Evolutionary conservation across 2,113 vertebrate genomes (phyloP), one percentile per base, ranked within the genome.

Genomic region (Miniopterus natalensis): DNA sequence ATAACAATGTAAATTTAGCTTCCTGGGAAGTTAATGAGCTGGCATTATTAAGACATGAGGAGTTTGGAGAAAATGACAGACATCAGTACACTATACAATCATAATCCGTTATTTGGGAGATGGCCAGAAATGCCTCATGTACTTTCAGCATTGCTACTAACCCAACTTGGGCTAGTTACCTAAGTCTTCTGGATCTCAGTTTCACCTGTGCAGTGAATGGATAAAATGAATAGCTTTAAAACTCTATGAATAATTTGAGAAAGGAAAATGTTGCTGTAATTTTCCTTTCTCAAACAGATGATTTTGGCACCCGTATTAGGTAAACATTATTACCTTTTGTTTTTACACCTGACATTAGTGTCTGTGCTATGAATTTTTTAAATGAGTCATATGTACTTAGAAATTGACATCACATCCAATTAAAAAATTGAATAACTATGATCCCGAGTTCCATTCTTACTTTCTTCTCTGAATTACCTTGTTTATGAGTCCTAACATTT

Each of bases 21-120:
- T 92, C 74, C n/a, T 57, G 36, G 88, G n/a, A 92, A 83, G 80
- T 84, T 91, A 81, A 84, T 73, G 73, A 90, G 40, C 90, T 81
- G 85, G 57, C n/a, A 23, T 75, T 94, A 87, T 77, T 93, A 92
- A 68, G 40, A 70, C 53, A n/a, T 40, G 74, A 77, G 68, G 51
- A 53, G 17, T 57, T 85, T 68, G 31, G 61, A 63, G 49, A 70
- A 79, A 90, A 92, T 65, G 73, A 49, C n/a, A 77, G 78, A 40
- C 36, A n/a, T 20, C 8, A 0, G 6, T 49, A 53, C 29, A 8
- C 68, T 53, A 63, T 12, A 21, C 6, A 55, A 40, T 88, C 85
- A 47, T 68, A 65, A 42, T 88, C 85, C 68, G 29, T 85, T 84
- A 13, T 53, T 88, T 89, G 74, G 68, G 49, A 84, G 53, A 78